phyloP scores from a whole-genome alignment of 2,113 vertebrate species.

The Dicerorhinus sumatrensis region DNA sequence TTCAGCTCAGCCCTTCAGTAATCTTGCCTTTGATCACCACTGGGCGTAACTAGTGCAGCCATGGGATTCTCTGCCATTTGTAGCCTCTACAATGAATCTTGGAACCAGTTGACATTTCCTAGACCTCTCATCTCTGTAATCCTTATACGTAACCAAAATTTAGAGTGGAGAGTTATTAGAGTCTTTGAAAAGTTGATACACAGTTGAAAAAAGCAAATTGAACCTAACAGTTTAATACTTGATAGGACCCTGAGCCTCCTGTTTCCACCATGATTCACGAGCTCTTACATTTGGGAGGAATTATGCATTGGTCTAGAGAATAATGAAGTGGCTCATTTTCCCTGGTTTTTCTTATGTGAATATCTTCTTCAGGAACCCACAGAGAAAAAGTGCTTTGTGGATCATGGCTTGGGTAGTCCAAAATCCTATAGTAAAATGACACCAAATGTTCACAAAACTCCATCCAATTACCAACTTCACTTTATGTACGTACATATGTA shows the following conservation, averaged over 20 bases:
- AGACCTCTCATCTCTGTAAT: not conserved
- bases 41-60: too few relatives aligned
- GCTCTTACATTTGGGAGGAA: not conserved
- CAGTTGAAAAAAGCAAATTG: not conserved
- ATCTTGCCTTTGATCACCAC: not conserved
- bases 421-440: not conserved
- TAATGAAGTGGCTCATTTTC: not conserved
- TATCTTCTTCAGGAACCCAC: not conserved
- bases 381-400: not conserved
- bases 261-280: not conserved
- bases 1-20: not conserved
- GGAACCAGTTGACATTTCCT: not conserved
- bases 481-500: not conserved
- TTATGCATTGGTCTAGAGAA: not conserved
- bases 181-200: not conserved
- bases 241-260: not conserved
- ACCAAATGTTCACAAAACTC: not conserved
- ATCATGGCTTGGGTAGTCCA: not conserved
- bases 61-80: not conserved
- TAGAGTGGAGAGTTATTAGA: not conserved
- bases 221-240: not conserved
- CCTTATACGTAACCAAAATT: not conserved
- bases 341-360: not conserved
- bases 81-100: not conserved
- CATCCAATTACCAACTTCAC: not conserved